Evolutionary conservation across 2,797 vertebrate genomes (phyloP), one percentile per base, ranked within the genome.

Genomic region (Champsocephalus esox): DNA sequence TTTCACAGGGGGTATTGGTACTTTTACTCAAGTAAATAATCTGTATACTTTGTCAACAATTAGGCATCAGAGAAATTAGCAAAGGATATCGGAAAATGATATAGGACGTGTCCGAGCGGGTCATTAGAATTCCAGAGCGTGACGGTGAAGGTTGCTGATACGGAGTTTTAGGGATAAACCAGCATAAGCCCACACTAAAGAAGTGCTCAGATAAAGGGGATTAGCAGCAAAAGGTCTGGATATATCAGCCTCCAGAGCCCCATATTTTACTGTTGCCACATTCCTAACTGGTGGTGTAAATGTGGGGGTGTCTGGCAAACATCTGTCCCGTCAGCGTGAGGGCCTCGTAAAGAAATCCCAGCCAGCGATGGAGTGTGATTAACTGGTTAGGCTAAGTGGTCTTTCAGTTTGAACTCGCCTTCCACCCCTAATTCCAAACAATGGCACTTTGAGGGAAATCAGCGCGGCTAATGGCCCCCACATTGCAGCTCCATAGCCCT

Each of bases 311-410:
- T 89, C 89, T 92, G 90, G 91, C 77, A 90, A 93, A 93, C 93
- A 93, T 94, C 93, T 93, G 93, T 90, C 77, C 82, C 78, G 85
- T 85, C 92, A 90, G 91, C 82, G 12, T 90, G 92, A 83, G 70
- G 70, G 73, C 91, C 91, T 89, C 88, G 50, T 92, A 91, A 38
- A 93, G 93, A 81, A 38, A 38, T 38, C 21, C 38, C 81, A 70
- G 82, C 44, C 72, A 60, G 78, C 11, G 80, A 77, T 80, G 44
- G 80, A 49, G 74, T 45, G 83, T 89, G 87, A 92, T 93, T 92
- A 93, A 92, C 86, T 88, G 82, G 91, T 89, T 80, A 80, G 85
- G 55, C 85, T 90, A 92, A 92, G 90, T 92, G 91, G 84, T 89
- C 80, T 90, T 90, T 88, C 71, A 57, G 84, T 85, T 79, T 84